These are phyloP conservation scores for Metellina segmentata DNA, from an alignment of 2,888 invertebrate species.

Conservation along the genomic window DNA sequence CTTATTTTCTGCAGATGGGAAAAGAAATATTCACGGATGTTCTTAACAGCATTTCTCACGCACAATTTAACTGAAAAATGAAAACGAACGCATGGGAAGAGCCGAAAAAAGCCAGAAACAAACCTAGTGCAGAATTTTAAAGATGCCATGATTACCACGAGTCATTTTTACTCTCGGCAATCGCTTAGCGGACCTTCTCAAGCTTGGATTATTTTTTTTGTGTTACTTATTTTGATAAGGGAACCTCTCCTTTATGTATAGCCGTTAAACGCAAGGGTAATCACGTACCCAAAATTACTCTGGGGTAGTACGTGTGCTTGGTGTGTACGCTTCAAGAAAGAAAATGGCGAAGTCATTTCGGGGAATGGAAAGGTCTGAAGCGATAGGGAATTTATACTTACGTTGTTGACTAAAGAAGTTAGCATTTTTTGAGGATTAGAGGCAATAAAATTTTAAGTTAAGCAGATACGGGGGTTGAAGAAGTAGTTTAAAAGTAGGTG, in stretches of 20 bases:
- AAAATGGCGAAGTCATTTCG: conserved; percentile 17
- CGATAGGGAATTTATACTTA: conserved; percentile 11
- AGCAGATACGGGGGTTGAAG: neutral
- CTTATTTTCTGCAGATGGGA: too few relatives aligned
- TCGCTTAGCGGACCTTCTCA: neutral
- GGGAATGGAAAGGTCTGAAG: neutral
- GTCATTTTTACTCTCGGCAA: neutral
- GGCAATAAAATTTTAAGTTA: neutral
- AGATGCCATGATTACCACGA: neutral
- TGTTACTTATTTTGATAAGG: conserved; percentile 1
- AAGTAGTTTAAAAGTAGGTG: conserved; percentile 3
- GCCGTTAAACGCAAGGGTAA: conserved; percentile 6
- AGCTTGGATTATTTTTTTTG: neutral
- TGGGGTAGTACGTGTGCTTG: neutral
- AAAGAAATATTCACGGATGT: neutral
- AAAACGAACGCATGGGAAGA: neutral
- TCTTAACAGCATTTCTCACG: neutral
- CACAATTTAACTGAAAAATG: conserved; percentile 33
- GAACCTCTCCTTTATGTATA: neutral
- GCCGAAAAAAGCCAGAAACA: neutral
- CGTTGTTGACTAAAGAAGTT: neutral
- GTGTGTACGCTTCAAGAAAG: too few relatives aligned
- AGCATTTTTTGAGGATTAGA: neutral
- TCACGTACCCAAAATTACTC: conserved; percentile 12
- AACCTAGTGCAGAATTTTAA: neutral